Conservation (phyloP, 1,140 invertebrate genomes). For the Plodia interpunctella region DNA sequence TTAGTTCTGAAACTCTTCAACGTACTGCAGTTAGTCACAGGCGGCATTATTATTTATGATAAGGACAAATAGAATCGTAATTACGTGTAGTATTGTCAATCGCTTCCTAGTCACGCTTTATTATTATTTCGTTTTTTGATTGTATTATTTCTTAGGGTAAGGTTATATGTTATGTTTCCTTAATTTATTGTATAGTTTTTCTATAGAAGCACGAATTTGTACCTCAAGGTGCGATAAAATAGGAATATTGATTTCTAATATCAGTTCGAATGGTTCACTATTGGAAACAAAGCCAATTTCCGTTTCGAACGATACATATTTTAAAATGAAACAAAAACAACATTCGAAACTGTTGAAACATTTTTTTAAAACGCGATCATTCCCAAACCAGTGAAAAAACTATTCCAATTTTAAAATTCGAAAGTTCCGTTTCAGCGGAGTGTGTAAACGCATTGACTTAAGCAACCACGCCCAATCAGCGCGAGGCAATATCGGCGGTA, state of each 20-base stretch:
- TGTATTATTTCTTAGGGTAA: background rate
- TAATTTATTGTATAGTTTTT: too few species aligned
- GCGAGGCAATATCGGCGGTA: constrained; percentile 48
- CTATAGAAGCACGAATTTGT: too few species aligned
- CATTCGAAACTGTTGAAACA: background rate
- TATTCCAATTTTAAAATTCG: constrained; percentile 8
- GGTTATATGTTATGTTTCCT: background rate
- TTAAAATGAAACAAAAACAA: background rate
- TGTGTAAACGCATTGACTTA: constrained; percentile 14
- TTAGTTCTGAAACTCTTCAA: background rate
- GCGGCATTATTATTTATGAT: constrained; percentile 1
- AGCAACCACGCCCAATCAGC: constrained; percentile 30
- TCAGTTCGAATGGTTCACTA: too few species aligned
- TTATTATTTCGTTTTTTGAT: background rate
- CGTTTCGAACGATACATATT: too few species aligned
- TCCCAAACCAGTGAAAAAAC: constrained; percentile 2
- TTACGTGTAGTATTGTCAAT: constrained; percentile 3
- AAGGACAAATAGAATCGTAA: constrained; percentile 8
- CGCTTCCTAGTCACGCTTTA: background rate
- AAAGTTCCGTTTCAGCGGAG: background rate
- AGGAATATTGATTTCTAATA: too few species aligned
- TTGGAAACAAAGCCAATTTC: too few species aligned
- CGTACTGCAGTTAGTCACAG: constrained; percentile 6
- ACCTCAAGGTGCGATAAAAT: too few species aligned
- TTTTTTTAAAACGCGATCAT: background rate